Evolutionary conservation across 2,113 vertebrate species (phyloP).

Genomic region (Edolisoma coerulescens): DNA sequence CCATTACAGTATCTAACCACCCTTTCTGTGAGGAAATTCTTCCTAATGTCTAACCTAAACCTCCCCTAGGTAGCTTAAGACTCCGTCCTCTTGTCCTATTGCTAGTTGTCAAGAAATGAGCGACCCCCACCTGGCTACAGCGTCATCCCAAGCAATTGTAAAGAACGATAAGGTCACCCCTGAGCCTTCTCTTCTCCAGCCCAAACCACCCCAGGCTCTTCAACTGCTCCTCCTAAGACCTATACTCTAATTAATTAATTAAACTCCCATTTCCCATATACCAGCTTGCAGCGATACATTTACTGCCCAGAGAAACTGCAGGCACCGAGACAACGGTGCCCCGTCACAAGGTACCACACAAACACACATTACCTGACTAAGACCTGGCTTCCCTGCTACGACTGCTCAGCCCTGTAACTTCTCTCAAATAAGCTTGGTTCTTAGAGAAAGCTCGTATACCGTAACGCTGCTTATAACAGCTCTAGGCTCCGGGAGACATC

Average conservation of each 20-base stretch:
- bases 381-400: not conserved
- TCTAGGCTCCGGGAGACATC: rapidly evolving
- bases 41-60: not conserved
- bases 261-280: not conserved
- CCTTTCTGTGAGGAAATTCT: not conserved
- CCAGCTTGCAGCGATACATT: not conserved
- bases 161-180: not conserved
- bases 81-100: too few relatives aligned
- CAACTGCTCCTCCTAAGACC: not conserved
- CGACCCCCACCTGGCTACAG: not conserved
- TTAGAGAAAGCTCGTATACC: rapidly evolving
- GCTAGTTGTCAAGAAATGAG: too few relatives aligned
- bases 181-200: not conserved
- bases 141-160: not conserved
- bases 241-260: not conserved
- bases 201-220: not conserved
- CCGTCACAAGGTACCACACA: not conserved
- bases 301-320: not conserved
- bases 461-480: rapidly evolving
- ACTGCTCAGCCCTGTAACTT: too few relatives aligned
- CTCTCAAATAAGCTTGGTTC: rapidly evolving
- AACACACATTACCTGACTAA: not conserved
- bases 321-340: too few relatives aligned
- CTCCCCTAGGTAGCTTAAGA: not conserved
- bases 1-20: not conserved